A percentile compares a stretch with the other conserved stretches of the same genome.
Conservation (phyloP, 2,797 vertebrate genomes). For the Molossus molossus region DNA sequence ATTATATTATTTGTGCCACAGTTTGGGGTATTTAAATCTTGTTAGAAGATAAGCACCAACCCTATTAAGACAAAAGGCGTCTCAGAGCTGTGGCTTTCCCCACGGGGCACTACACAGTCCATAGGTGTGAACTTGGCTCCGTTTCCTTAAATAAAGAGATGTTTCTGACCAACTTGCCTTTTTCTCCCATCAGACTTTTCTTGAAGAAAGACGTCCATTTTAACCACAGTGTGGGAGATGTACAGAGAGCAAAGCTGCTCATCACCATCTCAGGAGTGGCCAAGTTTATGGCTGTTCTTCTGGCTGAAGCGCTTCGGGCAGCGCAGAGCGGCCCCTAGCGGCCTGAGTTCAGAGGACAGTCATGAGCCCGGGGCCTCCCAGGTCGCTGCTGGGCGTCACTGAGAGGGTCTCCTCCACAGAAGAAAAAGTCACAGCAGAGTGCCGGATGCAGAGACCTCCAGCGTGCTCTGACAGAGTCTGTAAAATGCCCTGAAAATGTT, state of each 20-base stretch:
- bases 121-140: conserved; percentile 71
- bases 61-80: conserved; percentile 79
- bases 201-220: conserved; percentile 62
- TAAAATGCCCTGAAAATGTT: conserved; percentile 80
- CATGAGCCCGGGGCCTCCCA: neutral
- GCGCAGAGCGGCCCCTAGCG: too few relatives aligned
- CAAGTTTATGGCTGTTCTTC: neutral
- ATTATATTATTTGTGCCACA: conserved; percentile 86
- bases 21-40: conserved; percentile 78
- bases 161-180: neutral
- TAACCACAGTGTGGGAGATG: conserved; percentile 66
- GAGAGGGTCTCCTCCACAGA: conserved; percentile 78
- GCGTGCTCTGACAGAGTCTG: conserved; percentile 70
- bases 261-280: neutral
- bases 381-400: conserved; percentile 60
- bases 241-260: conserved; percentile 52
- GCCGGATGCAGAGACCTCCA: conserved; percentile 74
- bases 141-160: conserved; percentile 65
- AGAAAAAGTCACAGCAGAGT: conserved; percentile 74
- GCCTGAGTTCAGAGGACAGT: neutral
- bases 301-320: neutral
- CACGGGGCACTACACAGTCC: conserved; percentile 17
- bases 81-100: conserved; percentile 72
- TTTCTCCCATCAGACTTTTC: conserved; percentile 34
- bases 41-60: conserved; percentile 85